phyloP scores from a whole-genome alignment of 2,797 vertebrate species.

The Spondyliosoma cantharus region DNA sequence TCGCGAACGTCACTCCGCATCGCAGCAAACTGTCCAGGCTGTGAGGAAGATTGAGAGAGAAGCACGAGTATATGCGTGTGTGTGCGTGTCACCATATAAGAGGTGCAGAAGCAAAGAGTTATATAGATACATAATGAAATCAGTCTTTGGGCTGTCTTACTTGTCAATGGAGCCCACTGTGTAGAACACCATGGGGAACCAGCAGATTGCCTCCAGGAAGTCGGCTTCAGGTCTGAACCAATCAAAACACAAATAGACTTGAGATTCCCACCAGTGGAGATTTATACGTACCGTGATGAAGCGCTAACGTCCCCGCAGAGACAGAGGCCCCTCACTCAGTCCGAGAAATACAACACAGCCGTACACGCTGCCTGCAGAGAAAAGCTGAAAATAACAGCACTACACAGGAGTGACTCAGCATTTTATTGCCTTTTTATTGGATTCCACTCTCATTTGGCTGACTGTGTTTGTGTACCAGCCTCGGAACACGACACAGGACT shows the following conservation, averaged over 20 bases:
- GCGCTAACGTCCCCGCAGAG: slow-evolving; percentile 43
- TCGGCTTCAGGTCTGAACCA: slow-evolving; percentile 86
- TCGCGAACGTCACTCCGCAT: slow-evolving; percentile 88
- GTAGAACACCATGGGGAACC: slow-evolving; percentile 91
- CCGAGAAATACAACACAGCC: slow-evolving; percentile 60
- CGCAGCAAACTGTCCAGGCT: slow-evolving; percentile 88
- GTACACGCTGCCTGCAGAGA: slow-evolving; percentile 59
- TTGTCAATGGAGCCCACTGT: slow-evolving; percentile 91
- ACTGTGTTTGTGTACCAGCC: slow-evolving; percentile 61
- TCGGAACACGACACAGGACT: slow-evolving; percentile 49
- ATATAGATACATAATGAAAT: slow-evolving; percentile 17
- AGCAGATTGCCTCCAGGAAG: slow-evolving; percentile 90
- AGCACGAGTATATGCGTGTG: too few relatives aligned
- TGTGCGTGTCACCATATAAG: too few relatives aligned
- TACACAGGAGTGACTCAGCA: slow-evolving; percentile 77
- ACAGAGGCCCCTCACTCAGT: slow-evolving; percentile 36
- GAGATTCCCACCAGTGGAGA: slow-evolving; percentile 46
- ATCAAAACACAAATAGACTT: slow-evolving; percentile 68
- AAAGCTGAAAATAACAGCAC: slow-evolving; percentile 68
- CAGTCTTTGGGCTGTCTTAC: slow-evolving; percentile 74
- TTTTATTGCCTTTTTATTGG: slow-evolving; percentile 82
- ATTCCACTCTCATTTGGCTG: slow-evolving; percentile 71
- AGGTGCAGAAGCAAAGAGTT: not conserved
- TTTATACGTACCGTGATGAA: slow-evolving; percentile 50
- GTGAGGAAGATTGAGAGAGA: not conserved